A percentile compares a stretch with the other conserved stretches of the same genome.
Evolutionary conservation across 1,140 invertebrate genomes (phyloP).

Genomic region (Sycobia sp.): DNA sequence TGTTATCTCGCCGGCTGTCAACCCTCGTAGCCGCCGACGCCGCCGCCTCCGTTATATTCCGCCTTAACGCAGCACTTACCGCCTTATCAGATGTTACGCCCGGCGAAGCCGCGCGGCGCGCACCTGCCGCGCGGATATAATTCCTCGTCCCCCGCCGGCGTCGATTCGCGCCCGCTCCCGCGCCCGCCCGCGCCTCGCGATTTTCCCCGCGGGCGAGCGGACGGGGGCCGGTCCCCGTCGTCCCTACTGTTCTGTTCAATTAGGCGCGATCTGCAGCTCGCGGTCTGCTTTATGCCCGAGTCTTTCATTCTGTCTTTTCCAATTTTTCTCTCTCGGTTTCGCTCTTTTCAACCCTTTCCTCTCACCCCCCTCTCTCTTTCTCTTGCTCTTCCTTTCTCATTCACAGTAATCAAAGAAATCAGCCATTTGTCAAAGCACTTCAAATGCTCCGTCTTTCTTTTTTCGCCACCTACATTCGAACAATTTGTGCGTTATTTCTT

Average conservation of each 20-base stretch:
- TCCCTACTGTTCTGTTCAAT: slow-evolving; percentile 30
- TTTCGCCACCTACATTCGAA: too few species aligned
- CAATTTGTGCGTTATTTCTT: too few species aligned
- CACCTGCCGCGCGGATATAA: slow-evolving; percentile 13
- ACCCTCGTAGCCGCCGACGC: slow-evolving; percentile 39
- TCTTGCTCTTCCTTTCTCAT: too few species aligned
- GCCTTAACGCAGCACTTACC: slow-evolving; percentile 45
- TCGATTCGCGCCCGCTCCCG: slow-evolving; percentile 26
- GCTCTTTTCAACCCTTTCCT: too few species aligned
- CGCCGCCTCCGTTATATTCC: slow-evolving; percentile 46
- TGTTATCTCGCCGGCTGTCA: slow-evolving; percentile 46
- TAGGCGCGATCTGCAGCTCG: background rate
- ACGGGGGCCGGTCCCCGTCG: background rate
- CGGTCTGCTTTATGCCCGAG: too few species aligned
- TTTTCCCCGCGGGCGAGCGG: background rate
- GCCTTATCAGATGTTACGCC: slow-evolving; percentile 45
- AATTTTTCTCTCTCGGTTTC: too few species aligned
- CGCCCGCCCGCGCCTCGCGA: background rate
- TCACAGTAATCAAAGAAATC: too few species aligned
- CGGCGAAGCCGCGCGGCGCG: slow-evolving; percentile 14
- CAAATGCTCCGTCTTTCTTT: too few species aligned
- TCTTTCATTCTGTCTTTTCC: too few species aligned
- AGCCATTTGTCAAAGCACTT: too few species aligned
- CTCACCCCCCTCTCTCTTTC: too few species aligned
- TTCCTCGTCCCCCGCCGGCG: slow-evolving; percentile 25